Evolutionary conservation across 2,797 vertebrate genomes (phyloP), one percentile per base, ranked within the genome.

Genomic region (Pachyuromys duprasi): DNA sequence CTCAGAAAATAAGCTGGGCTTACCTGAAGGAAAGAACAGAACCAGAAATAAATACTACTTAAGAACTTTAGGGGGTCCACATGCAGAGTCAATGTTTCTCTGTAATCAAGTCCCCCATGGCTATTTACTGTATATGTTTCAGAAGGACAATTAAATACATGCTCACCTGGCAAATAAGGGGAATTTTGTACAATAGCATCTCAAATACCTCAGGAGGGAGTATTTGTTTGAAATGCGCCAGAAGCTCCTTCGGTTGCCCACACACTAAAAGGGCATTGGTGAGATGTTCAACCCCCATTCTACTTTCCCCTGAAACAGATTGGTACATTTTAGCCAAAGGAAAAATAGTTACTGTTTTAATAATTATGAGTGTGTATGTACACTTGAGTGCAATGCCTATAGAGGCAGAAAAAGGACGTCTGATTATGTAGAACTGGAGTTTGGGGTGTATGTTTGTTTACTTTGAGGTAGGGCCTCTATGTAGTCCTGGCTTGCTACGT

Each of bases 151-250:
- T 90, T 81, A 91, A 95, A 57, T 49, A 80, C 31, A 2, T 81
- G 33, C 96, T 95, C 75, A 98, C 97, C 97, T 98, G 98, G 80
- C 96, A 96, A 49, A 97, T 86, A n/a, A 93, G 75, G 24, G 97
- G 98, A 87, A 98, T 95, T 96, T 79, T 97, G 82, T 87, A 67
- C 90, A 98, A 76, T 12, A 98, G 95, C 97, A 97, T 98, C 93
- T 97, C 95, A 96, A 97, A 98, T 81, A 98, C 95, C 55, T 95
- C 89, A 13, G 97, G 96, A 57, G 97, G 98, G 15, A 98, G 94
- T 22, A 93, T 97, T 55, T 96, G 93, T 90, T 94, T 92, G 83
- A 98, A 97, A 95, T 97, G 95, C n/a, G 94, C 81, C 31, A 98
- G 94, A 63, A 98, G 96, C 88, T 97, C 93, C 57, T 86, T 70